A percentile compares a stretch with the other conserved stretches of the same genome.
phyloP scores from a whole-genome alignment of 2,888 invertebrate genomes.

The Macroteleia sp. region DNA sequence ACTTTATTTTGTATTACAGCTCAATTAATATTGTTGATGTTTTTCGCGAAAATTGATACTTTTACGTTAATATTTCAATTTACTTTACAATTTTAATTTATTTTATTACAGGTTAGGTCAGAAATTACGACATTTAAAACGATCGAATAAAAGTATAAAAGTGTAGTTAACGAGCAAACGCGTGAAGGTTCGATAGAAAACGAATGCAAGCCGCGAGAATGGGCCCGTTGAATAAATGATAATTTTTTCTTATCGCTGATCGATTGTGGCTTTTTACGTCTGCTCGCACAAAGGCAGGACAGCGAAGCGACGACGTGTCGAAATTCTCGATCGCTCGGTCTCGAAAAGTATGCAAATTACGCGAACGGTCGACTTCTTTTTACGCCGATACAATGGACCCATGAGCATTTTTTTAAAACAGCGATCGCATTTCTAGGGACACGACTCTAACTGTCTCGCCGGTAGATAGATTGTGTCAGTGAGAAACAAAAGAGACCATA shows the following conservation, averaged over 20 bases:
- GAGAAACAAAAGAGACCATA: slow-evolving; percentile 58
- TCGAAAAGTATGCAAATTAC: slow-evolving; percentile 59
- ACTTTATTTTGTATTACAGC: too few species aligned
- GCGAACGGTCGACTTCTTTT: slow-evolving; percentile 42
- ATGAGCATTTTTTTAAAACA: slow-evolving; percentile 55
- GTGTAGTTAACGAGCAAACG: neutral
- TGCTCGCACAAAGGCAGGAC: slow-evolving; percentile 34
- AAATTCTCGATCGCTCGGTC: slow-evolving; percentile 51
- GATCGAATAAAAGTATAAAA: slow-evolving; percentile 12
- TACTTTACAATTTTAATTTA: slow-evolving; percentile 1
- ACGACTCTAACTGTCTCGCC: slow-evolving; percentile 19
- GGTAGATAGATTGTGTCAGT: slow-evolving; percentile 62
- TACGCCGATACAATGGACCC: slow-evolving; percentile 43
- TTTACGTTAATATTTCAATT: slow-evolving; percentile 15
- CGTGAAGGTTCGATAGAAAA: neutral
- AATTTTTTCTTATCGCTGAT: slow-evolving; percentile 36
- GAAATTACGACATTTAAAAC: slow-evolving; percentile 1
- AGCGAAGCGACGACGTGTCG: slow-evolving; percentile 57
- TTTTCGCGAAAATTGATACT: neutral
- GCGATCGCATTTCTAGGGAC: slow-evolving; percentile 59
- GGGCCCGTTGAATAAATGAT: slow-evolving; percentile 17
- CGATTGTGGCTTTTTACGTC: slow-evolving; percentile 34
- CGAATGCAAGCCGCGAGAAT: neutral
- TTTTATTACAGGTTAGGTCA: neutral
- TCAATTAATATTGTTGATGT: too few species aligned